A percentile compares a stretch with the other conserved stretches of the same genome.
phyloP scores from a whole-genome alignment of 2,888 invertebrate species.

The Zaprionus lineosus region DNA sequence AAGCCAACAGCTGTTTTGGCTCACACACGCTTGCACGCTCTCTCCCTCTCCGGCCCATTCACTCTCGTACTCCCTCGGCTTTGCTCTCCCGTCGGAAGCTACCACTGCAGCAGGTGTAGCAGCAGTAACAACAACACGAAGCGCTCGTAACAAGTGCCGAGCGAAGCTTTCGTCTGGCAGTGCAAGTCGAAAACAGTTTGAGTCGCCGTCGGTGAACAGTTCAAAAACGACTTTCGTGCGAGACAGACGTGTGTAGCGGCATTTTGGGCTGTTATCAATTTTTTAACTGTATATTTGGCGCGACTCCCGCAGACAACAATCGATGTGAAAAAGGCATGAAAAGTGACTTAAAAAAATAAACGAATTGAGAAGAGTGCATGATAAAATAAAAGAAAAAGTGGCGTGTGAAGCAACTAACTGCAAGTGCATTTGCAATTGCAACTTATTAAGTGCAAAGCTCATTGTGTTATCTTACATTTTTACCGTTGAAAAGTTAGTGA shows the following conservation, averaged over 20 bases:
- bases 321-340: constrained; percentile 34
- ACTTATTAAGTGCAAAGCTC: constrained; percentile 12
- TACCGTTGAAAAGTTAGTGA: constrained; percentile 30
- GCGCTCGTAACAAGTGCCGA: constrained; percentile 57
- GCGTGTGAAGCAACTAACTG: constrained; percentile 50
- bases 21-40: constrained; percentile 2
- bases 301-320: constrained; percentile 49
- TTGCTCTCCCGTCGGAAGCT: constrained; percentile 15
- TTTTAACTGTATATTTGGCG: constrained; percentile 51
- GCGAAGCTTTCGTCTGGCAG: constrained; percentile 45
- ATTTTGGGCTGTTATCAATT: constrained; percentile 13
- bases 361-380: constrained; percentile 59
- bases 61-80: constrained; percentile 15
- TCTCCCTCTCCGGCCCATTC: neutral
- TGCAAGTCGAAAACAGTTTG: constrained; percentile 36
- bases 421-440: constrained; percentile 31
- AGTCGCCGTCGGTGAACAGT: constrained; percentile 55
- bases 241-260: constrained; percentile 62
- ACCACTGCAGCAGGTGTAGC: constrained; percentile 53
- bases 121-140: constrained; percentile 21
- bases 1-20: constrained; percentile 59
- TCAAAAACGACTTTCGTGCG: constrained; percentile 79
- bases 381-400: constrained; percentile 57
- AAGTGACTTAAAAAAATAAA: constrained; percentile 27
- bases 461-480: constrained; percentile 38